Evolutionary conservation across 2,888 invertebrate species (phyloP), one percentile per base, ranked within the genome.

Genomic region (Ochlodes sylvanus): DNA sequence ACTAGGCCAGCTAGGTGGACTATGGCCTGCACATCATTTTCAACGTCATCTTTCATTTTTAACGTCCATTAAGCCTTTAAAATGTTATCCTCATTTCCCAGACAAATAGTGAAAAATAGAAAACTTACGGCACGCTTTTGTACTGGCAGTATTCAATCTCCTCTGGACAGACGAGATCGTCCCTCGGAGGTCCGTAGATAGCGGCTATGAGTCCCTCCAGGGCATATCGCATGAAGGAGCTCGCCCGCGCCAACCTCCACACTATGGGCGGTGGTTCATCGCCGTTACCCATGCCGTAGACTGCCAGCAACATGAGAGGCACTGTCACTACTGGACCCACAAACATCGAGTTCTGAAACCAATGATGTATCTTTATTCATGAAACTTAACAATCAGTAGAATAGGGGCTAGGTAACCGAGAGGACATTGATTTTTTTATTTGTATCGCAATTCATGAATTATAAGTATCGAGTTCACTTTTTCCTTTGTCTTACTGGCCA

Each of bases 271-370:
- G 94, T 0, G 96, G 95, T 0, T 79, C 82, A n/a, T 94, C 93
- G 0, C 97, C 97, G 70, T 95, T 96, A 6, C 98, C 98, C 78
- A 98, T 96, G 38, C 98, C 97, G 80, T 97, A 97, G 0, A 96
- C 97, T 6, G 98, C 97, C 60, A 98, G 94, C 67, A 99, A 87
- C 95, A 99, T 97, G 12, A 99, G 91, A 0, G 98, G 98, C 6
- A 98, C 98, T 63, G 96, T 94, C 69, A 97, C 82, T 0, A 97
- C 97, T 15, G 99, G 98, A 0, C 98, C 99, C 76, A 98, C 92
- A 85, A 98, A 99, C 87, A 98, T 97, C 34, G 96, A 96, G 80
- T 97, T 97, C 97, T 97, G 88, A 10, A 91, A 91, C 73, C 10
- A 32, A 32, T n/a, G n/a, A 57, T 27, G 27, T 27, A 5, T n/a